Evolutionary conservation across 1,140 invertebrate species (phyloP).

Genomic region (Caenorhabditis remanei): DNA sequence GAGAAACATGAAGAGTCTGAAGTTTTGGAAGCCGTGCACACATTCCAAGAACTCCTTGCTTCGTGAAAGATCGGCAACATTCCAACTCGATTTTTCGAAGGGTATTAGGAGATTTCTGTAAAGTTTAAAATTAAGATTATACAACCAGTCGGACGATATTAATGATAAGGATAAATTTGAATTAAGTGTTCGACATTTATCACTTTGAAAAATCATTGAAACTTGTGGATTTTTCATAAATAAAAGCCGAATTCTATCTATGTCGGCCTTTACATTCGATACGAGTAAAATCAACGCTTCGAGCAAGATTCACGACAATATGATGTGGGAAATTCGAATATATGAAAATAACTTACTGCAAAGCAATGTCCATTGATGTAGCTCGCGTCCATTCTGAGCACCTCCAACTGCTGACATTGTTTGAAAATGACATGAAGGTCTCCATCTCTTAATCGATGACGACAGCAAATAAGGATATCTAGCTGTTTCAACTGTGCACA

Average conservation of each 20-base stretch:
- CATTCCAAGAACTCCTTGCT: not conserved
- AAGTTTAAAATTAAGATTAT: not conserved
- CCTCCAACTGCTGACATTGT: conserved; percentile 1
- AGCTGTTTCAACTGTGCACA: conserved; percentile 52
- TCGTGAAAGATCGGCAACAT: conserved; percentile 9
- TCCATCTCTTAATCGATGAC: conserved; percentile 58
- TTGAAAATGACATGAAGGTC: conserved; percentile 38
- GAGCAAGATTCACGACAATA: conserved; percentile 47
- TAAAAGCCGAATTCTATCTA: not conserved
- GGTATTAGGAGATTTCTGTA: not conserved
- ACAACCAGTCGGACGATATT: not conserved
- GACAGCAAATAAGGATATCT: conserved; percentile 58
- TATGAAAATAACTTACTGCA: not conserved
- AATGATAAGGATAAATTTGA: no score
- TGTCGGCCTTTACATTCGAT: conserved; percentile 52
- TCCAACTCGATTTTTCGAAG: conserved; percentile 30
- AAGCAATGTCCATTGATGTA: conserved; percentile 46
- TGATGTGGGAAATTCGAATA: not conserved
- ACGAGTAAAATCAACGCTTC: conserved; percentile 9
- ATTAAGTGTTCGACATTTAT: not conserved
- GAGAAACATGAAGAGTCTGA: conserved; percentile 9
- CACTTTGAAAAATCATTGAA: not conserved
- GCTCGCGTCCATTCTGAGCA: conserved; percentile 50
- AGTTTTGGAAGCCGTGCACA: not conserved
- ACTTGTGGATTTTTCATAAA: not conserved